Conservation (phyloP, 2,113 vertebrate species). For the Ctenodactylus gundi region DNA sequence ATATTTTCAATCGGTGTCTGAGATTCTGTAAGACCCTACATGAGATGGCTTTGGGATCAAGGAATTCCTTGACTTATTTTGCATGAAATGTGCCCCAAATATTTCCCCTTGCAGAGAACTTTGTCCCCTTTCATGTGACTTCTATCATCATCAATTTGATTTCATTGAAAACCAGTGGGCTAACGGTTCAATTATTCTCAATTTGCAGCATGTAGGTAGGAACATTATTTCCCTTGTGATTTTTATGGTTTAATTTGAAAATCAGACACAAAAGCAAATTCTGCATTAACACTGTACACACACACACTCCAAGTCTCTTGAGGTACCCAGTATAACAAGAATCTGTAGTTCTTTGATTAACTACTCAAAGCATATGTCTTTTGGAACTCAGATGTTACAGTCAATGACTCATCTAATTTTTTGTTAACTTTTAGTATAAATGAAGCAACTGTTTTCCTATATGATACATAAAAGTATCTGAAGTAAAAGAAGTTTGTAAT, state of each 20-base stretch:
- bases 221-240: slow-evolving; percentile 27
- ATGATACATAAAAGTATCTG: neutral
- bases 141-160: slow-evolving; percentile 5
- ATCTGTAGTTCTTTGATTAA: slow-evolving; percentile 33
- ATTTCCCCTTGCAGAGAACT: neutral
- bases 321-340: neutral
- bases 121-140: neutral
- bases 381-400: slow-evolving; percentile 28
- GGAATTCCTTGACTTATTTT: neutral
- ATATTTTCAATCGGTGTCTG: neutral
- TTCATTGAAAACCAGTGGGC: neutral
- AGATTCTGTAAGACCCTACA: neutral
- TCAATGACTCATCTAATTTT: slow-evolving; percentile 49
- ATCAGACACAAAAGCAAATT: neutral
- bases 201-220: slow-evolving; percentile 27
- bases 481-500: neutral
- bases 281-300: neutral
- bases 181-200: slow-evolving; percentile 11
- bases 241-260: slow-evolving; percentile 45
- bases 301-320: neutral
- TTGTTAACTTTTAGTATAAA: neutral
- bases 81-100: neutral
- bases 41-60: neutral
- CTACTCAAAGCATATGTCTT: neutral
- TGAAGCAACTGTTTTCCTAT: neutral